phyloP scores from a whole-genome alignment of 2,888 invertebrate genomes.

The Apodemia zela region DNA sequence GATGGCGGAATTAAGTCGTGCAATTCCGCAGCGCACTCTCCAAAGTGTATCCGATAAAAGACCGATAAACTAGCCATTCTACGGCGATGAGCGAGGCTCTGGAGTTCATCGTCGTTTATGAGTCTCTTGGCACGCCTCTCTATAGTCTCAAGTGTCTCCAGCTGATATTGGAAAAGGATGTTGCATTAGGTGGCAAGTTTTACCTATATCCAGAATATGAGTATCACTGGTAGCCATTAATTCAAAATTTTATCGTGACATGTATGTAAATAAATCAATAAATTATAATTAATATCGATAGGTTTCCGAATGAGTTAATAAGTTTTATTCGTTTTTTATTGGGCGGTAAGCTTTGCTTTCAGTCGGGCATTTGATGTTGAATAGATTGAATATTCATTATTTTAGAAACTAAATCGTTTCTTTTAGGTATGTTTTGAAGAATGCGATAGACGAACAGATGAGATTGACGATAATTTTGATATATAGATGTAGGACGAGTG shows the following conservation, averaged over 20 bases:
- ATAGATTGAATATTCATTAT: slow-evolving; percentile 4
- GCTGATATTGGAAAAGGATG: too few relatives aligned
- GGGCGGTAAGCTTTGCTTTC: slow-evolving; percentile 5
- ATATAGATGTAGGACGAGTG: background rate
- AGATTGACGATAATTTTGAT: background rate
- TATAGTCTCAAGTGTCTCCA: too few relatives aligned
- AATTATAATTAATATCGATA: slow-evolving; percentile 11
- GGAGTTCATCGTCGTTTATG: too few relatives aligned
- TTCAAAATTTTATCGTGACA: background rate
- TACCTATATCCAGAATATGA: background rate
- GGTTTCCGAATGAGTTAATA: slow-evolving; percentile 5
- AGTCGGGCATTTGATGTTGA: slow-evolving; percentile 4
- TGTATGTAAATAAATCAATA: slow-evolving; percentile 6
- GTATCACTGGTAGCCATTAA: slow-evolving; percentile 2
- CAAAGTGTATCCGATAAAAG: too few relatives aligned
- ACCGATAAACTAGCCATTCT: too few relatives aligned
- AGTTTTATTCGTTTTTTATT: slow-evolving; percentile 6
- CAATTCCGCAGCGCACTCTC: too few relatives aligned
- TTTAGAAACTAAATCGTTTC: slow-evolving; percentile 4
- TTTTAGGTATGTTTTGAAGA: background rate
- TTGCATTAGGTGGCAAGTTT: background rate
- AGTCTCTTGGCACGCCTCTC: too few relatives aligned
- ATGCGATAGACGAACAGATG: background rate
- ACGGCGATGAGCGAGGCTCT: too few relatives aligned
- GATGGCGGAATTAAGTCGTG: too few relatives aligned